These are phyloP conservation scores for Nixonia krombeini DNA, from an alignment of 1,140 invertebrate genomes.

Conservation along the genomic window DNA sequence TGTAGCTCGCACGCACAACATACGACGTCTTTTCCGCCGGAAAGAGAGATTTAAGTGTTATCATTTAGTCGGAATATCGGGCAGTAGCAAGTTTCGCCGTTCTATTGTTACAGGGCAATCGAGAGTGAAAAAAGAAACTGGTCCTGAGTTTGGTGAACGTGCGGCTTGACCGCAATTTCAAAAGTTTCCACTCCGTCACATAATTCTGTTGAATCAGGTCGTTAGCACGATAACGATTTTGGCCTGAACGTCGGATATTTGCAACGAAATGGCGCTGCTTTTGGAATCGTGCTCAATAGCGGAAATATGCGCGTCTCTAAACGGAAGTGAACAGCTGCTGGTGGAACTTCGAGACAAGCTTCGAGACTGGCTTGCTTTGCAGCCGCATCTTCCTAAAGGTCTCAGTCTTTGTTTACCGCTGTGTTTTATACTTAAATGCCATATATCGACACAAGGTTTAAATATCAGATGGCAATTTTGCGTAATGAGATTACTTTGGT, in stretches of 20 bases:
- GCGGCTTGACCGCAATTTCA: not conserved
- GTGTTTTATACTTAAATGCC: too few species aligned
- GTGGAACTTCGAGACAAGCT: constrained; percentile 49
- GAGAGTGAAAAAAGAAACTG: too few species aligned
- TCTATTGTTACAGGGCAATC: too few species aligned
- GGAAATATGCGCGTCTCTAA: constrained; percentile 47
- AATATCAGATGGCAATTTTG: too few species aligned
- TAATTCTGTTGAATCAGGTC: constrained; percentile 1
- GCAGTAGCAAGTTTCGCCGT: too few species aligned
- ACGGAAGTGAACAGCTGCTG: constrained; percentile 50
- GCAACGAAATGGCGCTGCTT: constrained; percentile 35
- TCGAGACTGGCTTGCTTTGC: constrained; percentile 64
- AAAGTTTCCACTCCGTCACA: not conserved
- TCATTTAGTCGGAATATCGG: too few species aligned
- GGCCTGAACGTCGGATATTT: not conserved
- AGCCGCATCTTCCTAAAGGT: constrained; percentile 64
- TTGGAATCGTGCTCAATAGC: constrained; percentile 48
- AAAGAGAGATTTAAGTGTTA: too few species aligned
- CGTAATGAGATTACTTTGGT: too few species aligned
- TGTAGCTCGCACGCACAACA: too few species aligned
- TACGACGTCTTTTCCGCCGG: not conserved
- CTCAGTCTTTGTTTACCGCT: constrained; percentile 25
- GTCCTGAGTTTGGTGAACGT: too few species aligned
- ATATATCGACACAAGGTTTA: too few species aligned
- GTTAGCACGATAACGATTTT: not conserved